A percentile compares a stretch with the other conserved stretches of the same genome.
Evolutionary conservation across 2,888 invertebrate genomes (phyloP).

Genomic region (Catocala sponsa): DNA sequence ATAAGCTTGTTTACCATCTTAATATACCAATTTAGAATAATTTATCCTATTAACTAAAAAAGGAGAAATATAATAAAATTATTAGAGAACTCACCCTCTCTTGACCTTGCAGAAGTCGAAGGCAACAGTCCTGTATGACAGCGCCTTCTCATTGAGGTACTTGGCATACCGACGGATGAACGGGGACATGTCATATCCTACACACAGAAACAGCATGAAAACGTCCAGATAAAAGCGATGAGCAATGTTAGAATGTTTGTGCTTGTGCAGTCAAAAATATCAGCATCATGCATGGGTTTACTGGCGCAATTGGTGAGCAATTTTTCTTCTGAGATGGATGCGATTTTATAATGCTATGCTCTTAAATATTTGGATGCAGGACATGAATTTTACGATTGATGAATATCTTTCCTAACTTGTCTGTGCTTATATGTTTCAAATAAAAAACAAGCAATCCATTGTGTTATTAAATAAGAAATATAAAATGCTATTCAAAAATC

Average conservation of each 20-base stretch:
- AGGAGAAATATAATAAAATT: background rate
- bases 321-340: constrained; percentile 1
- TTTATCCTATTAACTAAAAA: constrained; percentile 17
- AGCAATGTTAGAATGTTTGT: constrained; percentile 12
- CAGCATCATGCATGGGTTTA: constrained; percentile 38
- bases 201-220: constrained; percentile 36
- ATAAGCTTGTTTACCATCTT: too few relatives aligned
- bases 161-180: constrained; percentile 99
- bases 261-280: constrained; percentile 13
- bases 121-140: constrained; percentile 99
- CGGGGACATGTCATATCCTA: constrained; percentile 99
- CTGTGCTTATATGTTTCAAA: background rate
- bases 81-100: constrained; percentile 92
- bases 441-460: background rate
- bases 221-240: constrained; percentile 4
- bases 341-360: background rate
- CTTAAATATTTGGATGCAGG: too few relatives aligned
- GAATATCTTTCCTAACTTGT: too few relatives aligned
- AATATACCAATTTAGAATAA: background rate
- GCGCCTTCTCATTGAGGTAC: constrained; percentile 99
- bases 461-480: background rate
- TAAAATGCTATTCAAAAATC: constrained; percentile 1
- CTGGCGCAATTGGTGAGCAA: constrained; percentile 14
- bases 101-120: constrained; percentile 99
- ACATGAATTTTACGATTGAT: too few relatives aligned